Evolutionary conservation across 2,113 vertebrate species (phyloP).

Genomic region (Scomber scombrus): DNA sequence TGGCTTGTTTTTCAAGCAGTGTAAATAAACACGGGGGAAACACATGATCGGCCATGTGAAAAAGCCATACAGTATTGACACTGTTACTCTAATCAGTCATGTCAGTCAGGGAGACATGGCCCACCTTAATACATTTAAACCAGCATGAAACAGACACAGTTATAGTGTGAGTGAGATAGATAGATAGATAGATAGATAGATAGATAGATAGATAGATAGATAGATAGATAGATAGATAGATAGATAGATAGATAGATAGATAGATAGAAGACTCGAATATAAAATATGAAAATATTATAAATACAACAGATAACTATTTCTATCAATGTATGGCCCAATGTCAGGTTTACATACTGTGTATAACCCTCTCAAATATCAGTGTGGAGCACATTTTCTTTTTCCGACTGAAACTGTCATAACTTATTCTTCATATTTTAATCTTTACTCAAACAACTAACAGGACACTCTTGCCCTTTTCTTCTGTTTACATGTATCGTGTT

Average conservation of each 20-base stretch:
- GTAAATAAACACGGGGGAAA: conserved; percentile 44
- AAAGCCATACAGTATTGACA: conserved; percentile 23
- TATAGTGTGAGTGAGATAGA: not conserved
- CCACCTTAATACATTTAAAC: not conserved
- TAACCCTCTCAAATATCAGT: too few species aligned
- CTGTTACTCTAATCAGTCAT: conserved; percentile 22
- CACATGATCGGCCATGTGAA: conserved; percentile 45
- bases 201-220: too few species aligned
- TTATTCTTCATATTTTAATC: too few species aligned
- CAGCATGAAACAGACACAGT: not conserved
- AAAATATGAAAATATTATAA: too few species aligned
- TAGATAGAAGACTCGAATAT: too few species aligned
- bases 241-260: too few species aligned
- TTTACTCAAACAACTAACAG: too few species aligned
- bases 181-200: too few species aligned
- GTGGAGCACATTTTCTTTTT: not conserved
- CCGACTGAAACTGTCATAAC: too few species aligned
- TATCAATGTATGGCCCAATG: too few species aligned
- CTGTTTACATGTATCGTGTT: not conserved
- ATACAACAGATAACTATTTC: too few species aligned
- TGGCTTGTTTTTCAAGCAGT: conserved; percentile 48
- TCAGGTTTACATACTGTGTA: not conserved
- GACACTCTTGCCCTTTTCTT: not conserved
- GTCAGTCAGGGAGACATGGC: not conserved
- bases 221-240: too few species aligned